These are phyloP conservation scores for Trematomus bernacchii DNA, from an alignment of 2,797 vertebrate genomes.

Conservation along the genomic window DNA sequence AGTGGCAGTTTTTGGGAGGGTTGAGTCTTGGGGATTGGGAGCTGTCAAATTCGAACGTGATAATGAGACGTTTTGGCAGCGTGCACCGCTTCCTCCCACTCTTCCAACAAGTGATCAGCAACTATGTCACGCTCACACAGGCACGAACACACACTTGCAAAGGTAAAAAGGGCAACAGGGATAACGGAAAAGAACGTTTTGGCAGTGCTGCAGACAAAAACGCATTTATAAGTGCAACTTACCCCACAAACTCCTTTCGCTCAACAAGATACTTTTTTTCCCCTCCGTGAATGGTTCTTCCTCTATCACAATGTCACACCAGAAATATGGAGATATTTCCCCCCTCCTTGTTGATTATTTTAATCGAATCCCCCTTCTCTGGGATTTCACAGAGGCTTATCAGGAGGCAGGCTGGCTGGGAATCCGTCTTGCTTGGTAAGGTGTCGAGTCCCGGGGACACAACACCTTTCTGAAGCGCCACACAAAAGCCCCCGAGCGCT, in stretches of 20 bases:
- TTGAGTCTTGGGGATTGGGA: conserved; percentile 56
- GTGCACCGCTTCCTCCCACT: conserved; percentile 12
- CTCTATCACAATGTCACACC: conserved; percentile 37
- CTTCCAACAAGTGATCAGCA: conserved; percentile 50
- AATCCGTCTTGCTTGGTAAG: conserved; percentile 75
- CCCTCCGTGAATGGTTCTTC: conserved; percentile 7
- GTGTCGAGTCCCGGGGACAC: conserved; percentile 74
- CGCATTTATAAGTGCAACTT: conserved; percentile 1
- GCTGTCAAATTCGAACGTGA: conserved; percentile 59
- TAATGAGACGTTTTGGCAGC: conserved; percentile 61
- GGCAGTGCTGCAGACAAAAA: conserved; percentile 22
- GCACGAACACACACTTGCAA: conserved; percentile 8
- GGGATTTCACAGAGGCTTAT: conserved; percentile 78
- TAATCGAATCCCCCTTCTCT: conserved; percentile 75
- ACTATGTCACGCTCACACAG: conserved; percentile 18
- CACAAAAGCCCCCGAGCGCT: conserved; percentile 75
- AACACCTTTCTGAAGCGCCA: conserved; percentile 73
- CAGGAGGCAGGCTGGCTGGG: conserved; percentile 72
- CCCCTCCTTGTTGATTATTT: conserved; percentile 79
- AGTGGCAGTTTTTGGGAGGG: conserved; percentile 49
- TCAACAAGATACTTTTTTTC: conserved; percentile 20
- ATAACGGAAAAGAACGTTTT: conserved; percentile 18
- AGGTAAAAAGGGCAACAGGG: conserved; percentile 55
- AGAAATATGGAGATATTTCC: conserved; percentile 69
- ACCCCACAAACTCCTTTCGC: conserved; percentile 1